Evolutionary conservation across 2,113 vertebrate genomes (phyloP).

Genomic region (Pseudolaguvia tuberculata): DNA sequence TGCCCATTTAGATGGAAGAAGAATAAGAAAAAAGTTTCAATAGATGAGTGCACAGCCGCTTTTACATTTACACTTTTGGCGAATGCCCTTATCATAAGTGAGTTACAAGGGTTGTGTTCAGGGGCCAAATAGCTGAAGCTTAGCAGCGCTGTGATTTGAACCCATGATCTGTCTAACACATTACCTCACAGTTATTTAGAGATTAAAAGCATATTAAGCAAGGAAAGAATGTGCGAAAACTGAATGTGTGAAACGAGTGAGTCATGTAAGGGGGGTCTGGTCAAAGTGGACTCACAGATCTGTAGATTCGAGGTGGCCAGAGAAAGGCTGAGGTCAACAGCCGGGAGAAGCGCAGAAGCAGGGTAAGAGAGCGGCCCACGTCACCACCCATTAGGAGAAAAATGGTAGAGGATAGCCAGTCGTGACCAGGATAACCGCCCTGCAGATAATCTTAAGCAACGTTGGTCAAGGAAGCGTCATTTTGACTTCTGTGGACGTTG

Average conservation of each 20-base stretch:
- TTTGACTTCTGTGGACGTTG: too few relatives aligned
- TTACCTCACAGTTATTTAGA: too few relatives aligned
- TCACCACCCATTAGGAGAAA: slow-evolving; percentile 86
- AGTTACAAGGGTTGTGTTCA: too few relatives aligned
- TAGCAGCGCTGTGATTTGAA: too few relatives aligned
- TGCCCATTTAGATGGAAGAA: background rate
- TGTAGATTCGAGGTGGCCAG: slow-evolving; percentile 80
- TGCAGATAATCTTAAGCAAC: slow-evolving; percentile 68
- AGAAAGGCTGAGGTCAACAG: slow-evolving; percentile 86
- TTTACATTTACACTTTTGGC: too few relatives aligned
- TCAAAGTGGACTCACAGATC: slow-evolving; percentile 74
- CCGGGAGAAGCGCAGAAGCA: slow-evolving; percentile 76
- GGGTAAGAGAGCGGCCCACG: slow-evolving; percentile 66
- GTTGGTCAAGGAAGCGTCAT: slow-evolving; percentile 80
- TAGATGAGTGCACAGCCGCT: too few relatives aligned
- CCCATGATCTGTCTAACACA: too few relatives aligned
- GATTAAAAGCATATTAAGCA: background rate
- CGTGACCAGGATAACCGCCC: slow-evolving; percentile 70
- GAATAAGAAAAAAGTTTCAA: background rate
- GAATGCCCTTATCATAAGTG: too few relatives aligned
- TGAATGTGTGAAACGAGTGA: background rate
- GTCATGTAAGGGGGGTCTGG: background rate
- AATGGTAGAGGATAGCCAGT: slow-evolving; percentile 87
- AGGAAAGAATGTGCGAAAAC: background rate
- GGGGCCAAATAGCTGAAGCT: too few relatives aligned